Base-by-base conservation (phyloP, 2,888 invertebrate species). In the Tinea semifulvella region DNA sequence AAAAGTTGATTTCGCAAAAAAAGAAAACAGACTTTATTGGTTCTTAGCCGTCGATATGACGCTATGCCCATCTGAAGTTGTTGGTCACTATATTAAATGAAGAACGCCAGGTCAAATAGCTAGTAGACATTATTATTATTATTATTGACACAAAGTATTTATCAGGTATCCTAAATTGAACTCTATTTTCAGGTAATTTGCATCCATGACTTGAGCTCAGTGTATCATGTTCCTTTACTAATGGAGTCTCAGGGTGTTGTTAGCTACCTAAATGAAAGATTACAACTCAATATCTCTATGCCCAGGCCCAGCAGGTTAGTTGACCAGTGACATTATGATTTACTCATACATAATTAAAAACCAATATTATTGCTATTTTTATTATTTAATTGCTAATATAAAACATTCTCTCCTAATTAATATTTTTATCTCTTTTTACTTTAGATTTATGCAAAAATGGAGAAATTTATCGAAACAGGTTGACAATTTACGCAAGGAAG, bases 181-280 rank as follows among this genome's bases (percentile, higher is more conserved):
- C n/a, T n/a, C 3, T 22, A 22, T 13, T 54, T 51, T 5, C 65
- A 92, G 91, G 95, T 97, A 0, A 89, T 97, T 55, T 94, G 95
- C 59, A 90, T 98, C 54, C 97, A 95, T 53, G 98, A 99, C 71
- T 85, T 98, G 35, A 87, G 89, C 40, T 97, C 96, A 1, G 94
- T 99, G 47, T 99, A 99, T 68, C 90, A 94, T 67, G 98, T 99
- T 0, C 99, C 99, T 0, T 68, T 98, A 45, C 73, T 98, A 48
- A 91, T 99, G 87, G 94, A 97, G 62, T 87, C 89, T 19, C 94
- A 97, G 68, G 92, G 94, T 5, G 88, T 97, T 1, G 90, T 94
- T 0, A 88, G 91, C 53, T 95, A 90, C 62, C 80, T 98, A 39
- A 90, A 88, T 56, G 88, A 93, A 46, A 85, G 95, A 47, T 83